These are phyloP conservation scores for Volucella zonaria DNA, from an alignment of 2,888 invertebrate genomes.

Conservation along the genomic window DNA sequence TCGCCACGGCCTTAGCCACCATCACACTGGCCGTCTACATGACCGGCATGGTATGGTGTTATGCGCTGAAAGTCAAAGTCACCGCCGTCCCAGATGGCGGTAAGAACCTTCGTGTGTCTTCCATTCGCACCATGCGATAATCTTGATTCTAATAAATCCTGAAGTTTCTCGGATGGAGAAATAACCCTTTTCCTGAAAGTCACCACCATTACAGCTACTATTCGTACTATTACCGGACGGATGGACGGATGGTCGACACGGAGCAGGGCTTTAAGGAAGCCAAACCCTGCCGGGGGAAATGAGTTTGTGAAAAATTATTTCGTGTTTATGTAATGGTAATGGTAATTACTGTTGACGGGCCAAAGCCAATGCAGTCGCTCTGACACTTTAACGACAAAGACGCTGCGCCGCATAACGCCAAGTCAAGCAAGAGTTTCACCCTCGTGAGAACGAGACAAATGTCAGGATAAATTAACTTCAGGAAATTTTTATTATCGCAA, in stretches of 20 bases:
- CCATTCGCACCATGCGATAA: conserved; percentile 71
- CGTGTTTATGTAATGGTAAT: conserved; percentile 72
- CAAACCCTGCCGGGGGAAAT: conserved; percentile 62
- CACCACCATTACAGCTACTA: conserved; percentile 3
- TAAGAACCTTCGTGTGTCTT: conserved; percentile 60
- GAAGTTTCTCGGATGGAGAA: conserved; percentile 65
- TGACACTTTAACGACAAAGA: conserved; percentile 12
- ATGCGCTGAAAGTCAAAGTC: conserved; percentile 45
- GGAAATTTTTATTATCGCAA: conserved; percentile 73
- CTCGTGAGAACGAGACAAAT: conserved; percentile 66
- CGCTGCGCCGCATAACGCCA: background rate
- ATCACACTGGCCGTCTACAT: conserved; percentile 16
- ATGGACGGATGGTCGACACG: conserved; percentile 47
- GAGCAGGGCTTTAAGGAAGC: conserved; percentile 55
- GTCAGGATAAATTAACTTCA: conserved; percentile 71
- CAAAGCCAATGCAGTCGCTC: conserved; percentile 56
- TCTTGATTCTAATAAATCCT: conserved; percentile 74
- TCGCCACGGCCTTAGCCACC: conserved; percentile 39
- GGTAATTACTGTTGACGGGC: conserved; percentile 73
- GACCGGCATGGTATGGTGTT: conserved; percentile 26
- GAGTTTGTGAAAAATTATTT: conserved; percentile 73
- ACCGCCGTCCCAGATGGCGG: conserved; percentile 9
- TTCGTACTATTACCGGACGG: conserved; percentile 42
- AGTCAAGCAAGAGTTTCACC: conserved; percentile 40
- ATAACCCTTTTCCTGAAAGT: conserved; percentile 65